A percentile compares a stretch with the other conserved stretches of the same genome.
These are phyloP conservation scores for Leptopilina syphax DNA, from an alignment of 2,888 invertebrate species.

Conservation along the genomic window DNA sequence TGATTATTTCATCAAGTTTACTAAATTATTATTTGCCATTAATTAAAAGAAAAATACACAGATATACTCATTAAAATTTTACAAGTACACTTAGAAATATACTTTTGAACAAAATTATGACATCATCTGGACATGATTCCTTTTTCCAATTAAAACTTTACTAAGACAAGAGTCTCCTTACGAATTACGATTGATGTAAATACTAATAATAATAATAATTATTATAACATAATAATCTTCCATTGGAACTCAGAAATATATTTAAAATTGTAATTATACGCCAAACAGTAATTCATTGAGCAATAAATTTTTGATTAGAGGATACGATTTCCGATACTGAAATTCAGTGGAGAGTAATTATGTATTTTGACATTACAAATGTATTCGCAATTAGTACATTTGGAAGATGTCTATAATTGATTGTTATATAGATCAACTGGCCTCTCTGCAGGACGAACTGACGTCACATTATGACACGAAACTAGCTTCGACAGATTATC, in stretches of 20 bases:
- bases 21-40: not conserved
- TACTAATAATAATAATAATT: not conserved
- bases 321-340: not conserved
- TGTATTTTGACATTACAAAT: constrained; percentile 28
- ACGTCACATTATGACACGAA: constrained; percentile 6
- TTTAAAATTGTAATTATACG: not conserved
- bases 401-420: constrained; percentile 25
- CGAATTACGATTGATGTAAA: not conserved
- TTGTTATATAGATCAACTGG: constrained; percentile 11
- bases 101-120: not conserved
- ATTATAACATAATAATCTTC: not conserved
- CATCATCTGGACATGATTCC: not conserved
- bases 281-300: not conserved
- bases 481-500: constrained; percentile 22
- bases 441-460: constrained; percentile 28
- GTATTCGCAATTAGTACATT: not conserved
- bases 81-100: not conserved
- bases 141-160: not conserved
- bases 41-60: not conserved
- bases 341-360: constrained; percentile 23
- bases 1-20: not conserved
- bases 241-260: not conserved
- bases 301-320: not conserved
- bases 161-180: not conserved
- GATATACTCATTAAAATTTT: not conserved